Evolutionary conservation across 2,888 invertebrate species (phyloP).

Genomic region (Pollenia angustigena): DNA sequence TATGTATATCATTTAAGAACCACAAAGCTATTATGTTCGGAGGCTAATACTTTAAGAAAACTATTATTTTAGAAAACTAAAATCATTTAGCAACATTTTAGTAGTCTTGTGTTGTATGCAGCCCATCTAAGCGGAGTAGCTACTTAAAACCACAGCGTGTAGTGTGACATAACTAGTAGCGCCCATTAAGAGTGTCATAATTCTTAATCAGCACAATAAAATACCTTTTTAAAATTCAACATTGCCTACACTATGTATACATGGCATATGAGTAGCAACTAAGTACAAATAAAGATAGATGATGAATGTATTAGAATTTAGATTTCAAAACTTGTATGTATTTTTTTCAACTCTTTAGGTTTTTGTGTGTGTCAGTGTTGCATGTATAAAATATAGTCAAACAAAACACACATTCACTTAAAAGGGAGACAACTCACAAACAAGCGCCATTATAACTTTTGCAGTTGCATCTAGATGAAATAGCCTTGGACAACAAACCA

Average conservation of each 20-base stretch:
- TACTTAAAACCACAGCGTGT: no score
- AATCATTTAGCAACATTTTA: no score
- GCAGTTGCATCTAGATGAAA: slow-evolving; percentile 21
- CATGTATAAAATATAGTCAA: slow-evolving; percentile 56
- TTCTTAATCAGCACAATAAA: background rate
- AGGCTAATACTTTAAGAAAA: no score
- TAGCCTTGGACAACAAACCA: slow-evolving; percentile 65
- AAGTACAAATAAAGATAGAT: slow-evolving; percentile 51
- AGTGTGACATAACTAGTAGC: background rate
- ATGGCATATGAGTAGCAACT: slow-evolving; percentile 55
- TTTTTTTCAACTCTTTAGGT: background rate
- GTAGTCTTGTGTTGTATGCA: no score
- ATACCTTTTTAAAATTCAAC: slow-evolving; percentile 56
- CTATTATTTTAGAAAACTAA: no score
- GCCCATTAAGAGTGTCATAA: background rate
- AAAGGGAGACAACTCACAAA: slow-evolving; percentile 30
- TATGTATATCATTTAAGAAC: no score
- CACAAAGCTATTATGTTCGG: no score
- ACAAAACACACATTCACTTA: slow-evolving; percentile 23
- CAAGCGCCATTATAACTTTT: slow-evolving; percentile 35
- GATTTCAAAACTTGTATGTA: slow-evolving; percentile 52
- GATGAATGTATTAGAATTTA: slow-evolving; percentile 64
- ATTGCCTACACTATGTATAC: slow-evolving; percentile 50
- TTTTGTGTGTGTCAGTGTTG: slow-evolving; percentile 26
- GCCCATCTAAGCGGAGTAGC: no score